phyloP scores from a whole-genome alignment of 1,140 invertebrate genomes.

The Leptinotarsa undecemlineata region DNA sequence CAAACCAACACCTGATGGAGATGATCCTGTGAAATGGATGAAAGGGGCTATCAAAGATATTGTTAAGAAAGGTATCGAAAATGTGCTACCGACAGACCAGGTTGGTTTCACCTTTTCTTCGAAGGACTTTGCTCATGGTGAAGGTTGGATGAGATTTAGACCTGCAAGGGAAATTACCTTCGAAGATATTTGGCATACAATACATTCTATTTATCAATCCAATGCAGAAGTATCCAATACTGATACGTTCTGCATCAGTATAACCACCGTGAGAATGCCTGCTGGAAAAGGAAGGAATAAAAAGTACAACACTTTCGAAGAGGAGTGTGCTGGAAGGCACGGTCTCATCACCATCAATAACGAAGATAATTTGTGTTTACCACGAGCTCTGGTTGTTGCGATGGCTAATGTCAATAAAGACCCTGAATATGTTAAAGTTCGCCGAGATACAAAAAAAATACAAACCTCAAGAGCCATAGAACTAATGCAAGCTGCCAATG shows the following conservation, averaged over 20 bases:
- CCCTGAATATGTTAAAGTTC: conserved; percentile 5
- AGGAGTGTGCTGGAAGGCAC: not conserved
- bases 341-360: not conserved
- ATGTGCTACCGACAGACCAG: not conserved
- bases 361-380: conserved; percentile 15
- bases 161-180: conserved; percentile 4
- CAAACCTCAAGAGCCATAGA: not conserved
- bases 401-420: conserved; percentile 14
- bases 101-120: conserved; percentile 13
- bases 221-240: not conserved
- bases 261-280: not conserved
- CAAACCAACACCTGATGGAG: not conserved
- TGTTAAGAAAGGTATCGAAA: not conserved
- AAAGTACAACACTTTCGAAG: conserved; percentile 4
- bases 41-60: not conserved
- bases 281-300: not conserved
- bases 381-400: conserved; percentile 10
- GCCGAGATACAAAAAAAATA: conserved; percentile 18
- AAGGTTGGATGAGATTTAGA: conserved; percentile 8
- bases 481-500: not conserved
- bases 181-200: conserved; percentile 11
- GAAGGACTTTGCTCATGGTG: conserved; percentile 12
- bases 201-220: conserved; percentile 14
- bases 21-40: not conserved
- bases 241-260: not conserved